Evolutionary conservation across 35 echinoderm and acorn worm genomes (phyloP), one percentile per base, ranked within the genome.

Genomic region (Ptychodera flava): DNA sequence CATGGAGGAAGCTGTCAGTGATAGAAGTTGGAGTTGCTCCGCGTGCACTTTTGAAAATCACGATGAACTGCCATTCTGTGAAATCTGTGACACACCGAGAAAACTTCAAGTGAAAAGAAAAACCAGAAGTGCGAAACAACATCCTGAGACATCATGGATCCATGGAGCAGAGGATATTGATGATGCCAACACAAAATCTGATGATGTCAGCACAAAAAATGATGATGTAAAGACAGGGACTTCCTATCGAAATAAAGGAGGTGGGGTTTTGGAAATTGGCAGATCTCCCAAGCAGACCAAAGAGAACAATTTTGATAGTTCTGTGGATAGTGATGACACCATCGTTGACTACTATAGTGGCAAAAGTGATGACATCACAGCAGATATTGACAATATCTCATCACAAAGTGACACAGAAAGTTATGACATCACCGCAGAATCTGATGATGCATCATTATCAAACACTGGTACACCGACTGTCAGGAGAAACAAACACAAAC

Each of bases 31-130:
- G 93, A 92, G 76, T 87, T 95, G 93, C 77, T 53, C 34, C 83
- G 79, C 87, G 28, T 95, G 93, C 87, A 95, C 93, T 1, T 95
- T 89, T 85, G 52, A 82, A 1, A 95, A 95, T 33, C 90, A 95
- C 85, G 32, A 87, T 31, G 77, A 37, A 28, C 85, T 95, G 28
- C 93, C 93, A 34, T 88, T 80, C 27, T 95, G 93, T 88, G 93
- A 95, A 78, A 92, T 95, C 16, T 95, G 93, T 64, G 84, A 86
- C 33, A 95, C 90, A 0, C 85, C 85, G 12, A 92, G 77, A 76
- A 82, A 82, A 85, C 78, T 30, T 52, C 0, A 64, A 64, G 22
- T 64, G 22, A 22, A 12, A 6, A 64, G 45, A 64, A 64, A 64
- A 64, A 12, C 22, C 6, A 6, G 45, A 64, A 64, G 45, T 64